Conservation (phyloP, 2,888 invertebrate species). For the Calameuta pallipes region DNA sequence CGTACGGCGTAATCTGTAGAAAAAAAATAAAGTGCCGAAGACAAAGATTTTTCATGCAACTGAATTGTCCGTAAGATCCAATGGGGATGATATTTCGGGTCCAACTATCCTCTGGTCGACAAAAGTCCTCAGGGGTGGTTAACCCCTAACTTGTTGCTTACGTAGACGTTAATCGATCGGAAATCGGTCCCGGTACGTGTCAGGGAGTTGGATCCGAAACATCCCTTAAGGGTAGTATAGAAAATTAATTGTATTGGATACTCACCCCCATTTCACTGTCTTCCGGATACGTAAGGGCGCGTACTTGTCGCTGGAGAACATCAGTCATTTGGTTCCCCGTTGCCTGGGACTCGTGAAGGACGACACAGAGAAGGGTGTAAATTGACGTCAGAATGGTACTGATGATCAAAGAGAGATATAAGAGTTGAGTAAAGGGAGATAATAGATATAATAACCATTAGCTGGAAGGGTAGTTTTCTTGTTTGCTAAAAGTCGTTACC, state of each 20-base stretch:
- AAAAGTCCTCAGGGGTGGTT: constrained; percentile 18
- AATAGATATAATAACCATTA: neutral
- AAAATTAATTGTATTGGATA: constrained; percentile 11
- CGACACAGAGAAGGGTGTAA: neutral
- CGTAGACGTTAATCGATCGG: constrained; percentile 24
- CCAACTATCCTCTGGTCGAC: constrained; percentile 11
- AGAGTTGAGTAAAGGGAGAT: neutral
- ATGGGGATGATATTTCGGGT: neutral
- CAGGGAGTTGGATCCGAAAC: neutral
- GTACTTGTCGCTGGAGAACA: constrained; percentile 39
- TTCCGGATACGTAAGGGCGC: constrained; percentile 48
- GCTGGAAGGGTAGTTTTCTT: neutral
- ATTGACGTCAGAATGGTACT: neutral
- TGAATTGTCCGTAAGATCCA: neutral
- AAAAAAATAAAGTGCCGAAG: too few relatives aligned
- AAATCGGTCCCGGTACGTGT: neutral
- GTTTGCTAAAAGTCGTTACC: neutral
- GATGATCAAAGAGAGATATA: neutral
- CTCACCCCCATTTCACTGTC: constrained; percentile 55
- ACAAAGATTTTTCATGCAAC: too few relatives aligned
- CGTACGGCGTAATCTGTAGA: too few relatives aligned
- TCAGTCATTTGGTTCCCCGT: constrained; percentile 30
- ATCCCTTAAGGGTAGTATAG: neutral
- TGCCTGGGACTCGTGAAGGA: constrained; percentile 9
- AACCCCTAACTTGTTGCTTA: constrained; percentile 36